Evolutionary conservation across 2,888 invertebrate species (phyloP), one percentile per base, ranked within the genome.

Genomic region (Aethes cnicana): DNA sequence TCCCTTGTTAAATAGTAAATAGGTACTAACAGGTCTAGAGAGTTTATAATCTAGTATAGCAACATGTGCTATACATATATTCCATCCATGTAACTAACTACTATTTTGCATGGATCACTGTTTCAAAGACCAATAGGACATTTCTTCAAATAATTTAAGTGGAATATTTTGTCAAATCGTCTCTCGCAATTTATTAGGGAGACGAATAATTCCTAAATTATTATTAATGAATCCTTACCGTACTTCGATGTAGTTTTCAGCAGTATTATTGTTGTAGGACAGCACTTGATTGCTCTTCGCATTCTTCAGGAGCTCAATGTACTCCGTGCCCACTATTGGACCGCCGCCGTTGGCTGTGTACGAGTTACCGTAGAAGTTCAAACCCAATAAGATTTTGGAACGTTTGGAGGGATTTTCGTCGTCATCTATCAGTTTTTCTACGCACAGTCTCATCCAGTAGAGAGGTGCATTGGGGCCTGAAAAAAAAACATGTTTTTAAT

Each of bases 321-420:
- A 97, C 70, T 96, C 94, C 3, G 92, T 90, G 1, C 94, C 95
- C 7, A 97, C 86, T 53, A 98, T 94, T 0, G 97, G 93, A 0
- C 95, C 94, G 3, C 97, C 97, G 2, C 96, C 95, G 62, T 94
- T 93, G 0, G 94, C 92, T 0, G 94, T 94, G 66, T 95, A 98
- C 60, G 96, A 95, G 74, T 97, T 95, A 1, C 98, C 98, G 81
- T 98, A 98, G 84, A 98, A 97, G 78, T 98, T 98, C 4, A 98
- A 77, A 0, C 98, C 98, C 59, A 97, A 84, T 8, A 98, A 88
- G 55, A 98, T 95, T 84, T 98, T 97, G 3, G 90, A 81, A 32
- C 96, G 89, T 66, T 93, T 93, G 2, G 89, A 81, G 36, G 88
- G 77, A 30, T 90, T 87, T 0, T 88, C 84, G 36, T 90, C 86